phyloP scores from a whole-genome alignment of 2,113 vertebrate genomes.

The Callochromis pleurospilus region DNA sequence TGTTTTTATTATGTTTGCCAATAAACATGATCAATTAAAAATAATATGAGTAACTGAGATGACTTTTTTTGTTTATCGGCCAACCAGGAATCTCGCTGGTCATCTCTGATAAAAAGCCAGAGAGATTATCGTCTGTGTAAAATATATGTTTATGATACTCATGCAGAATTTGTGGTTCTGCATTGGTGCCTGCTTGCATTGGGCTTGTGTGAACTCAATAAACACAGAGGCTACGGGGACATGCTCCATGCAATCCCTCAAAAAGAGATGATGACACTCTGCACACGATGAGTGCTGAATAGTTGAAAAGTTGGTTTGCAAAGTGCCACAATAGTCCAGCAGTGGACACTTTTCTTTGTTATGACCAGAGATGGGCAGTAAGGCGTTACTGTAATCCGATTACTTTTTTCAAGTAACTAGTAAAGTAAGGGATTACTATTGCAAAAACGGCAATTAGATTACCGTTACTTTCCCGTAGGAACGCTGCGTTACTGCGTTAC shows the following conservation, averaged over 20 bases:
- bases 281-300: rapidly evolving
- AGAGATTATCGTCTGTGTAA: background rate
- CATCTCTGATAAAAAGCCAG: background rate
- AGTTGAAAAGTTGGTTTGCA: background rate
- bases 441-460: no score
- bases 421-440: no score
- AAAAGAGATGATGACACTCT: background rate
- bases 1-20: background rate
- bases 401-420: no score
- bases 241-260: background rate
- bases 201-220: rapidly evolving
- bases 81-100: rapidly evolving
- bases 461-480: no score
- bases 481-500: no score
- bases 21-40: background rate
- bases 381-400: no score
- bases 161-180: background rate
- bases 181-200: background rate
- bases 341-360: background rate
- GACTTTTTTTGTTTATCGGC: background rate
- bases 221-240: background rate
- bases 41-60: background rate
- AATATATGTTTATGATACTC: background rate
- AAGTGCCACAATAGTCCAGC: background rate
- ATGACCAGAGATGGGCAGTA: no score